Base-by-base conservation (phyloP, 1,140 invertebrate species). In the Brachionus angularis region DNA sequence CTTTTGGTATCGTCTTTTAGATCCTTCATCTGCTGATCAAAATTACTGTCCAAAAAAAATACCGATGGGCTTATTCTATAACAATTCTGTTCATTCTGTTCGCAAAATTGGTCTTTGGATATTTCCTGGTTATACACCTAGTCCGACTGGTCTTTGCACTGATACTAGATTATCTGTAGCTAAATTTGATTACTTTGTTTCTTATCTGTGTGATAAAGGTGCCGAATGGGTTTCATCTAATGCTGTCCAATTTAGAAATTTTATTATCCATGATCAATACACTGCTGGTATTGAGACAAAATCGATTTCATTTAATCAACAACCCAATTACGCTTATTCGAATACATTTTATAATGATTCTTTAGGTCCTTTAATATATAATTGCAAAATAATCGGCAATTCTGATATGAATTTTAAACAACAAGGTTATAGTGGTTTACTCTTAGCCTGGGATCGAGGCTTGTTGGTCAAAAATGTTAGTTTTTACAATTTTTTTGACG, bases 91-190 rank as follows among this genome's bases (percentile, higher is more conserved):
- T 3, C 80, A 81, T 73, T 78, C 77, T 1, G 70, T 75, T 25
- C 78, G 80, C 33, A 78, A 78, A 76, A 80, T 79, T 74, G 80
- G 78, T n/a, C 44, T 81, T 0, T 81, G 80, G 80, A 76, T 79
- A 7, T 81, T 80, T 64, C 71, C 76, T 14, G 72, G 52, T 1
- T 79, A 75, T 52, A 72, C 72, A n/a, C 79, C 79, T 0, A 69
- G 42, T 25, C 52, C 58, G 16, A 49, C 55, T 34, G 73, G 73
- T 14, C 25, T 16, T 16, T 74, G 73, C 52, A 23, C 3, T 4
- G 44, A 49, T 33, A 3, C 1, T 2, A 69, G 29, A n/a, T 47
- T 47, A 44, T 46, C 46, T 5, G 12, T 72, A 16, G 47, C 62
- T 36, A n/a, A 73, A 71, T 49, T 75, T 73, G 29, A 50, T 23